A percentile compares a stretch with the other conserved stretches of the same genome.
Evolutionary conservation across 2,888 invertebrate genomes (phyloP).

Genomic region (Herminia tarsipennalis): DNA sequence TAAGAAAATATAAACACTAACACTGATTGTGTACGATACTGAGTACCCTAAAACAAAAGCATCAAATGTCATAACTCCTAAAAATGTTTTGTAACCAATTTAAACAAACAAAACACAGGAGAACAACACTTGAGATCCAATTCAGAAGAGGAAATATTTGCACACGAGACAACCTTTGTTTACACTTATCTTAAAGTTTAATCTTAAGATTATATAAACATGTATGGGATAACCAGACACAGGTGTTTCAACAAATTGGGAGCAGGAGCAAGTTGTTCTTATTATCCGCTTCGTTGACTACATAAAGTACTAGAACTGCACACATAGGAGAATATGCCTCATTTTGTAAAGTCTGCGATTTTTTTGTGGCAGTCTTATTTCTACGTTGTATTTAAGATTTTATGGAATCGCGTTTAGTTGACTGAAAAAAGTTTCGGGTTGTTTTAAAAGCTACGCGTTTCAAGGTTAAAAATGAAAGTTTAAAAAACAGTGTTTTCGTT

Average conservation of each 20-base stretch:
- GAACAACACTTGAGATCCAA: conserved; percentile 6
- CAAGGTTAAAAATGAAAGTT: not conserved
- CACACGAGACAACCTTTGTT: conserved; percentile 34
- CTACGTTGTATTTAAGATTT: not conserved
- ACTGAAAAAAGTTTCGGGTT: not conserved
- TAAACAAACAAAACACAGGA: not conserved
- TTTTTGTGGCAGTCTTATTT: conserved; percentile 13
- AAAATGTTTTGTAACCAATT: not conserved
- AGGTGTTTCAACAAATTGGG: conserved; percentile 61
- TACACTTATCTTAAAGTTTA: conserved; percentile 46
- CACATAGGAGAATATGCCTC: conserved; percentile 12
- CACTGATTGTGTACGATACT: not conserved
- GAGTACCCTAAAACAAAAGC: not conserved
- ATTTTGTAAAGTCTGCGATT: conserved; percentile 9
- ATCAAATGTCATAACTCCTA: not conserved
- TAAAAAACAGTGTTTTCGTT: not conserved
- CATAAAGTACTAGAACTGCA: conserved; percentile 39
- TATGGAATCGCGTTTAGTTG: conserved; percentile 5
- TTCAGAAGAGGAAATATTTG: conserved; percentile 16
- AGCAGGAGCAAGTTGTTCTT: conserved; percentile 28
- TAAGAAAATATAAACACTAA: too few relatives aligned
- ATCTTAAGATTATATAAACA: conserved; percentile 47
- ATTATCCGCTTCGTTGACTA: conserved; percentile 40
- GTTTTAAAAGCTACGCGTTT: too few relatives aligned
- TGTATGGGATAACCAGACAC: conserved; percentile 43